phyloP scores from a whole-genome alignment of 2,113 vertebrate genomes.

The Myanophis thanlyinensis region DNA sequence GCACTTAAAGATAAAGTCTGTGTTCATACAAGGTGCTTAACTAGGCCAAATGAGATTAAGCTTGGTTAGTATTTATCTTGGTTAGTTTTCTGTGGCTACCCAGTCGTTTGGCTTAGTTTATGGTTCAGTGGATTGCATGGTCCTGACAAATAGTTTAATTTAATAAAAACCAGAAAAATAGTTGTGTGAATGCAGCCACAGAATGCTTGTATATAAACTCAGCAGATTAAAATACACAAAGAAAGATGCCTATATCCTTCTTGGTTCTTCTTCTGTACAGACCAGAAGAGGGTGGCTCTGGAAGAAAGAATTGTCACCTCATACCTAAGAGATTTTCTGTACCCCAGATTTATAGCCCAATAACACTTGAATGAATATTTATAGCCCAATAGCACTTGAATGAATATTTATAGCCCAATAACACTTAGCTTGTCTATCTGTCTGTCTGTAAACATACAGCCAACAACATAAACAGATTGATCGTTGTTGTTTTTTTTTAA shows the following conservation, averaged over 20 bases:
- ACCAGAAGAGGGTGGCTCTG: not conserved
- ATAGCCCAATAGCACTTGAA: not conserved
- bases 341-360: not conserved
- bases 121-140: not conserved
- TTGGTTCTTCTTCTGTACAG: not conserved
- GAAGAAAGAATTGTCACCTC: not conserved
- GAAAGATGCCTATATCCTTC: not conserved
- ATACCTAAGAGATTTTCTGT: not conserved
- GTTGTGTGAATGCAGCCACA: not conserved
- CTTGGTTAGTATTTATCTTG: not conserved
- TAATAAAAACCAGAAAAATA: not conserved
- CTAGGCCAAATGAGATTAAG: not conserved
- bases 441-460: not conserved
- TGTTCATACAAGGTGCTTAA: not conserved
- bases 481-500: not conserved
- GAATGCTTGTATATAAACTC: not conserved
- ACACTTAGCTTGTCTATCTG: not conserved
- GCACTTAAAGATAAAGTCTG: not conserved
- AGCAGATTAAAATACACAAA: not conserved
- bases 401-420: too few species aligned
- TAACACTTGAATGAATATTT: not conserved
- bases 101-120: not conserved
- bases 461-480: not conserved
- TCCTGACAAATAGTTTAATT: not conserved
- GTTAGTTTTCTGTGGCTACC: not conserved